Conservation (phyloP, 1,140 invertebrate genomes). For the Drosophila suzukii region DNA sequence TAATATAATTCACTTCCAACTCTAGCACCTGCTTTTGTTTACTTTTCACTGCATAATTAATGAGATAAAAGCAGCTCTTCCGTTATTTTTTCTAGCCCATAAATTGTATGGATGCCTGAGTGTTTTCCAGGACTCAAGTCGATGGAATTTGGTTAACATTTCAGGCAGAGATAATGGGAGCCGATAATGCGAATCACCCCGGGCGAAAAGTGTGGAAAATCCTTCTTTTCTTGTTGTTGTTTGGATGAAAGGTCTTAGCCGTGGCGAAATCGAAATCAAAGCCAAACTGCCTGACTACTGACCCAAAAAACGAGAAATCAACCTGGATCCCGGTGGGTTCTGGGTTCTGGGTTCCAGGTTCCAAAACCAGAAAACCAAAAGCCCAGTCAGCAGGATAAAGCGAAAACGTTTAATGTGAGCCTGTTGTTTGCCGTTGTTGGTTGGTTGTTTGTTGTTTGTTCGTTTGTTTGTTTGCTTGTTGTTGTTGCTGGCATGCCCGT, state of each 20-base stretch:
- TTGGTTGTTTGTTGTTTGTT: slow-evolving; percentile 12
- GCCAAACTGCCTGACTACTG: slow-evolving; percentile 19
- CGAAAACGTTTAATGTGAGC: slow-evolving; percentile 65
- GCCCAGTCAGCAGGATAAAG: slow-evolving; percentile 76
- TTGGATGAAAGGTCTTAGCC: slow-evolving; percentile 20
- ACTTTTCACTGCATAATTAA: slow-evolving; percentile 72
- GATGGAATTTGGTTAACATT: neutral
- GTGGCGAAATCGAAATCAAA: slow-evolving; percentile 44
- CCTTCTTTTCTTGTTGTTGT: neutral
- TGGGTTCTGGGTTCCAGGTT: too few species aligned
- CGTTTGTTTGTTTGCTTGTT: slow-evolving; percentile 9
- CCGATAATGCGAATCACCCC: slow-evolving; percentile 46
- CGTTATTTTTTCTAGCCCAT: slow-evolving; percentile 28
- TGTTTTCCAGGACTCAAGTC: neutral
- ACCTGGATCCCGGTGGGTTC: slow-evolving; percentile 15
- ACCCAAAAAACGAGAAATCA: slow-evolving; percentile 27
- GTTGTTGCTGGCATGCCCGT: slow-evolving; percentile 22
- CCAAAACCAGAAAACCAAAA: slow-evolving; percentile 15
- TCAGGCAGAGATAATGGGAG: slow-evolving; percentile 20
- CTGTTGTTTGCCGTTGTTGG: slow-evolving; percentile 31
- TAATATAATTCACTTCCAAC: neutral
- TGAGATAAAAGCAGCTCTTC: slow-evolving; percentile 58
- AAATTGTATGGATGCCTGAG: slow-evolving; percentile 54
- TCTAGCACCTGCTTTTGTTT: slow-evolving; percentile 38
- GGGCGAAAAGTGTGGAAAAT: neutral